Conservation (phyloP, 2,888 invertebrate species). For the Heliothis peltigera region DNA sequence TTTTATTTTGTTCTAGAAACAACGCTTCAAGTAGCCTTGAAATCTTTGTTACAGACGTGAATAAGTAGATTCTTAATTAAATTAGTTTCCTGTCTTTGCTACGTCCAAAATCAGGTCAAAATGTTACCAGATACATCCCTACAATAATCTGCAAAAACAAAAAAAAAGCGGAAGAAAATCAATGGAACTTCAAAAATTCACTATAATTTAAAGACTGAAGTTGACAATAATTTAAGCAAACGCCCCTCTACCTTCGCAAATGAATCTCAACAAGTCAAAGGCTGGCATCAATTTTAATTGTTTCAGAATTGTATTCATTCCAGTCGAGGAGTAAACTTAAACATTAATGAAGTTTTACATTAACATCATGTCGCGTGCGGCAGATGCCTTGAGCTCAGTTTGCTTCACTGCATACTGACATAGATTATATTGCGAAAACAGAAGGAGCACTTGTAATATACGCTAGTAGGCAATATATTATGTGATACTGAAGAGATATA, state of each 20-base stretch:
- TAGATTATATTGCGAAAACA: slow-evolving; percentile 21
- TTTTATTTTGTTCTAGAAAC: not conserved
- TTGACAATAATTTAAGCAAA: slow-evolving; percentile 42
- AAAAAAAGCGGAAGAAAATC: no score
- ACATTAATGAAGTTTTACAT: slow-evolving; percentile 60
- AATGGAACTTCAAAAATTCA: no score
- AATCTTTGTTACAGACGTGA: slow-evolving; percentile 23
- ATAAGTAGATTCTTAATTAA: slow-evolving; percentile 20
- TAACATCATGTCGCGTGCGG: slow-evolving; percentile 61
- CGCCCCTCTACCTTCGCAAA: slow-evolving; percentile 20
- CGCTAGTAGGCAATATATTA: not conserved
- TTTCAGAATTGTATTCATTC: slow-evolving; percentile 53
- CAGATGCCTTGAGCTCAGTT: slow-evolving; percentile 64
- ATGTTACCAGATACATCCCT: not conserved
- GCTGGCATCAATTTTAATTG: slow-evolving; percentile 59
- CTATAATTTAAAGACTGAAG: not conserved
- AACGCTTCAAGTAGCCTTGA: not conserved
- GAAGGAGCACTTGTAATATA: slow-evolving; percentile 1
- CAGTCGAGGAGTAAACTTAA: slow-evolving; percentile 45
- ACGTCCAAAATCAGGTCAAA: slow-evolving; percentile 8
- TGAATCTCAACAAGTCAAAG: slow-evolving; percentile 52
- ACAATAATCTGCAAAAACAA: no score
- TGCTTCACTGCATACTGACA: slow-evolving; percentile 63
- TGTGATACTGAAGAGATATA: no score
- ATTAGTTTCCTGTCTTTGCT: slow-evolving; percentile 39